phyloP scores from a whole-genome alignment of 2,797 vertebrate genomes.

The Ceryle rudis region DNA sequence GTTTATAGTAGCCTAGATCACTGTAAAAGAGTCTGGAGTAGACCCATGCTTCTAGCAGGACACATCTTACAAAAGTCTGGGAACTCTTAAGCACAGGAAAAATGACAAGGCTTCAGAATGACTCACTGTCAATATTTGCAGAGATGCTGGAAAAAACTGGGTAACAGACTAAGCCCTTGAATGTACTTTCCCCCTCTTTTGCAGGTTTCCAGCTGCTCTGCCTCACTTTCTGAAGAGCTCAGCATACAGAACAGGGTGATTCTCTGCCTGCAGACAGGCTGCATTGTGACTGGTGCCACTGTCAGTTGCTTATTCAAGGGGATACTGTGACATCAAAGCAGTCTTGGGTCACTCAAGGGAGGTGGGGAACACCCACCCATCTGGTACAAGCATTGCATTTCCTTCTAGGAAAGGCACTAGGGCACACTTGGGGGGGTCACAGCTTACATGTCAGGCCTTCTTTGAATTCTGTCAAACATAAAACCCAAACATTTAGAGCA shows the following conservation, averaged over 20 bases:
- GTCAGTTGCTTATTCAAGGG: neutral
- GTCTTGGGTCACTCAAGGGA: neutral
- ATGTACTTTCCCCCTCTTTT: neutral
- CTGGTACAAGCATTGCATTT: neutral
- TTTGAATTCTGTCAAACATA: neutral
- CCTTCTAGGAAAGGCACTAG: neutral
- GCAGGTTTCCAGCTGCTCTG: neutral
- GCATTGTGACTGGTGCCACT: no score
- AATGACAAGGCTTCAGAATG: conserved; percentile 22
- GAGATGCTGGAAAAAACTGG: neutral
- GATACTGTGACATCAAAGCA: neutral
- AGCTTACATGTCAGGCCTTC: neutral
- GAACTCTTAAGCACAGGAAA: conserved; percentile 36
- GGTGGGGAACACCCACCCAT: neutral
- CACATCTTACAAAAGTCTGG: conserved; percentile 9
- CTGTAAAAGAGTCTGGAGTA: neutral
- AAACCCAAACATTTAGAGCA: no score
- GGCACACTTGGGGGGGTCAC: neutral
- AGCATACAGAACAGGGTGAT: rapidly evolving
- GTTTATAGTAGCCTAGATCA: neutral
- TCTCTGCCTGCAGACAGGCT: neutral
- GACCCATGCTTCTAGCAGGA: neutral
- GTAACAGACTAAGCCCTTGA: neutral
- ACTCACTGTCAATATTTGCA: neutral
- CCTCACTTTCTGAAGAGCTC: neutral